Conservation (phyloP, 2,797 vertebrate genomes). For the Darevskia mixta region DNA sequence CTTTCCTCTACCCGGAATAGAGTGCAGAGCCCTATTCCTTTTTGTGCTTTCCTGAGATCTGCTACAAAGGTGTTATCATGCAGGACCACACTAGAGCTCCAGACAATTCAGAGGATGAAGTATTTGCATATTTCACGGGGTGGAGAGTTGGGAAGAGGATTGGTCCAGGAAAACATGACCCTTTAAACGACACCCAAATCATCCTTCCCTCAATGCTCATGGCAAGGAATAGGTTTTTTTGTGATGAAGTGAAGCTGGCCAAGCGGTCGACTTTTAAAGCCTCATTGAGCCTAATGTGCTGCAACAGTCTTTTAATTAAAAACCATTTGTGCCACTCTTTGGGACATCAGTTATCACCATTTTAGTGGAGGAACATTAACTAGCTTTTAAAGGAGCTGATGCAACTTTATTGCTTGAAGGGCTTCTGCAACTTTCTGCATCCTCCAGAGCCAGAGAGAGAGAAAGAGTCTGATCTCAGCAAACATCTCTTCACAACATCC, state of each 20-base stretch:
- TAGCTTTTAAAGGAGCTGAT: neutral
- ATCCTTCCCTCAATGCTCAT: neutral
- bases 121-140: too few relatives aligned
- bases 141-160: neutral
- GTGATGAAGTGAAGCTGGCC: slow-evolving; percentile 13
- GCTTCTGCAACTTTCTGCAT: too few relatives aligned
- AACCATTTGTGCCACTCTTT: slow-evolving; percentile 3
- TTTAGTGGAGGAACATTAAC: slow-evolving; percentile 27
- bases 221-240: too few relatives aligned
- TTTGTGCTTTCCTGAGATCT: neutral
- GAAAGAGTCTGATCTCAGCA: neutral
- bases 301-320: slow-evolving; percentile 2
- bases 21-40: neutral
- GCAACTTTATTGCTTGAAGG: neutral
- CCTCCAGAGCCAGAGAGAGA: neutral
- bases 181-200: neutral
- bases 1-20: too few relatives aligned
- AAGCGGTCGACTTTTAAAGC: slow-evolving; percentile 37
- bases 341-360: slow-evolving; percentile 11
- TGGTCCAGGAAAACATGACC: neutral
- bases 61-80: neutral
- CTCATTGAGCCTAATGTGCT: slow-evolving; percentile 36
- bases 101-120: neutral
- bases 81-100: neutral
- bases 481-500: too few relatives aligned